phyloP scores from a whole-genome alignment of 2,888 invertebrate species.

The Zhengitettix transpicula region DNA sequence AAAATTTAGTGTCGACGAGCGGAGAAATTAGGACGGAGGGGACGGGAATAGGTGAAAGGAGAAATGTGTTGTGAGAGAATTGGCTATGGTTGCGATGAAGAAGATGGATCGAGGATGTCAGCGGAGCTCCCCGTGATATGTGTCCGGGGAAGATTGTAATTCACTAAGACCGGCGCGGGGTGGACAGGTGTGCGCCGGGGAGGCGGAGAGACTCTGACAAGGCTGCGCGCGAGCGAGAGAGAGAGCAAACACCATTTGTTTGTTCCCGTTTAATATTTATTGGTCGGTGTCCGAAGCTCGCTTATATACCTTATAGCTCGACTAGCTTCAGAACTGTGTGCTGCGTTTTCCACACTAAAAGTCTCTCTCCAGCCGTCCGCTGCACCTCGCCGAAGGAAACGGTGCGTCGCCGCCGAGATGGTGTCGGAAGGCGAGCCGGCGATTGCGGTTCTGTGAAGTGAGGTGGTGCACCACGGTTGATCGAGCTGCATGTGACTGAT shows the following conservation, averaged over 20 bases:
- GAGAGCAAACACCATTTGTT: constrained; percentile 12
- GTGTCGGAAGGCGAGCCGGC: no score
- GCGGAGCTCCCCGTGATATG: constrained; percentile 1
- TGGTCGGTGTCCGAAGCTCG: constrained; percentile 11
- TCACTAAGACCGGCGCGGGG: constrained; percentile 3
- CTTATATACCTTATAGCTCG: constrained; percentile 6
- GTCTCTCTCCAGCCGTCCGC: background rate
- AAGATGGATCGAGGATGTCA: constrained; percentile 10
- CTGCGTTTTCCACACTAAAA: background rate
- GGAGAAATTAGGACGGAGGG: background rate
- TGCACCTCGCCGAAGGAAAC: background rate
- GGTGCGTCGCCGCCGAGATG: no score
- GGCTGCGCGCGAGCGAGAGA: constrained; percentile 7
- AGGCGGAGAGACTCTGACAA: constrained; percentile 1
- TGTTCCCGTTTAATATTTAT: constrained; percentile 14
- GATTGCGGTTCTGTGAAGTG: background rate
- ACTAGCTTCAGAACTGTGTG: background rate
- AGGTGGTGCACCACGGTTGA: background rate
- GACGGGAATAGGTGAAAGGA: background rate
- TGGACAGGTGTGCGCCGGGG: constrained; percentile 3
- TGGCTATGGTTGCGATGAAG: constrained; percentile 5
- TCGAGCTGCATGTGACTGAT: background rate
- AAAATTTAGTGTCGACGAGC: no score
- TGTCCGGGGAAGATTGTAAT: constrained; percentile 5
- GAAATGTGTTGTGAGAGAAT: background rate